Base-by-base conservation (phyloP, 2,888 invertebrate genomes). In the Tillus elongatus region DNA sequence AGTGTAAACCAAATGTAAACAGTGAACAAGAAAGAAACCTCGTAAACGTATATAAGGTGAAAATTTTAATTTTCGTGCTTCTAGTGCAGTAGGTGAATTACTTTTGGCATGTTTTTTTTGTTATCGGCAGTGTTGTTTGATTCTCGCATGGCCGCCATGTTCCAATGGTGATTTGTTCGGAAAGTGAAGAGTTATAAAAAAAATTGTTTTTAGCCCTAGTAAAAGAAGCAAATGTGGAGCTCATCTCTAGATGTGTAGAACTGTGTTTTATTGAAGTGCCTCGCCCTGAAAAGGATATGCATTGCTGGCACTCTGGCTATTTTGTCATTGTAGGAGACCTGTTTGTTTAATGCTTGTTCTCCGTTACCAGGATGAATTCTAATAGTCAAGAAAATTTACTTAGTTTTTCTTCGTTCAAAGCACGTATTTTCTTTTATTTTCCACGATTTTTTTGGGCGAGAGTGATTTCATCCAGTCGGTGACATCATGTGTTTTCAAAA, bases 111-210 rank as follows among this genome's bases (percentile, higher is more conserved):
- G 61, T 53, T 57, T 54, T 54, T 56, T 57, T 59, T 60, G 54
- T 53, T 50, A 43, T 52, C 52, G 55, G 56, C n/a, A 55, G 59
- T 60, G 45, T 60, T 58, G 55, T 54, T 61, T 54, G 50, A 52
- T 52, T 55, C 58, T 61, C 58, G 60, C 57, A 61, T 61, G 62
- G 60, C 62, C 54, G 63, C 64, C 63, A 64, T 64, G 55, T 63
- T 63, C 51, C 50, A 47, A 55, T 53, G 50, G 51, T 56, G 55
- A 54, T 52, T 50, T 51, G 46, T 55, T 49, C 42, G 44, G 51
- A 57, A 56, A 57, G 54, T 52, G 50, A 49, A 52, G 53, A 52
- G 43, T 49, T 47, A n/a, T n/a, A n/a, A n/a, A n/a, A n/a, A n/a
- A n/a, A n/a, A n/a, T n/a, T n/a, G n/a, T n/a, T n/a, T n/a, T n/a